A percentile compares a stretch with the other conserved stretches of the same genome.
Evolutionary conservation across 2,888 invertebrate genomes (phyloP).

Genomic region (Drosophila paranaensis): DNA sequence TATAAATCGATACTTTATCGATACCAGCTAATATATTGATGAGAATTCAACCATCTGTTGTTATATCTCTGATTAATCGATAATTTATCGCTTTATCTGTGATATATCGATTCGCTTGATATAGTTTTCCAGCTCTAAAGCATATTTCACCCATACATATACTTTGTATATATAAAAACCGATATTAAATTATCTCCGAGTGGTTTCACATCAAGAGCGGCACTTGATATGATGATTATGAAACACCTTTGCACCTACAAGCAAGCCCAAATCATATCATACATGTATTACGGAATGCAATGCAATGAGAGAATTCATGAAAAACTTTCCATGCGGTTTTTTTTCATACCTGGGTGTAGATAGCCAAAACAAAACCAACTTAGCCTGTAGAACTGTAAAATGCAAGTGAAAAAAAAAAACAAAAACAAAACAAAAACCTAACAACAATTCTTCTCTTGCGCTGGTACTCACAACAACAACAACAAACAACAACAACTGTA

Average conservation of each 20-base stretch:
- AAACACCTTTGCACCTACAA: conserved; percentile 38
- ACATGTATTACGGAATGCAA: conserved; percentile 45
- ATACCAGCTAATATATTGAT: too few species aligned
- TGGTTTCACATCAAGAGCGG: conserved; percentile 27
- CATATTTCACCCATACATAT: conserved; percentile 26
- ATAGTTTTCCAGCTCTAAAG: conserved; percentile 38
- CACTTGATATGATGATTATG: conserved; percentile 47
- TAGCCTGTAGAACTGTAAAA: conserved; percentile 51
- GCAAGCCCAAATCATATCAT: conserved; percentile 26
- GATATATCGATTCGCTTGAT: not conserved
- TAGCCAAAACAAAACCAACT: conserved; percentile 29
- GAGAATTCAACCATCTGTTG: too few species aligned
- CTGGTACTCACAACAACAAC: conserved; percentile 60
- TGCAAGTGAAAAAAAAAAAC: conserved; percentile 35
- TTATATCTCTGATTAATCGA: not conserved
- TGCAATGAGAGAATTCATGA: conserved; percentile 66
- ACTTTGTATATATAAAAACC: conserved; percentile 32
- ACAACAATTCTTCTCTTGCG: conserved; percentile 78
- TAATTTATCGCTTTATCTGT: not conserved
- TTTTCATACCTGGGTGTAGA: conserved; percentile 48
- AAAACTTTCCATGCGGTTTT: conserved; percentile 71
- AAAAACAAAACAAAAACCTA: conserved; percentile 45
- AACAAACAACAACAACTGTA: conserved; percentile 40
- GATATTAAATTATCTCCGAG: conserved; percentile 34
- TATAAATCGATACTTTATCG: too few species aligned